These are phyloP conservation scores for Erynnis tages DNA, from an alignment of 2,888 invertebrate genomes.

Conservation along the genomic window DNA sequence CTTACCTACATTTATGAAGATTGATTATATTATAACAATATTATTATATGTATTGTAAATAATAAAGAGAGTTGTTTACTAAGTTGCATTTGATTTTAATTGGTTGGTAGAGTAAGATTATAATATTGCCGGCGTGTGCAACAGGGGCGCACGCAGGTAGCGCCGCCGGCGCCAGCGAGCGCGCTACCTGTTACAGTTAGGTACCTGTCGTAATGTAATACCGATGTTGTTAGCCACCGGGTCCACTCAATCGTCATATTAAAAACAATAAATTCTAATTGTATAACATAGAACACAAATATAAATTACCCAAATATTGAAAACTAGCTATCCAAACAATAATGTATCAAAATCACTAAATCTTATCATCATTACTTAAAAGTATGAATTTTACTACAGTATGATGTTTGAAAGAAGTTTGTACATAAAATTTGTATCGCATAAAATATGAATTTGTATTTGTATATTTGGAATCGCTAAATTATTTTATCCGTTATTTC, in stretches of 20 bases:
- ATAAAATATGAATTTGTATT: no score
- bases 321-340: no score
- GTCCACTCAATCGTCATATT: not conserved
- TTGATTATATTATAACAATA: slow-evolving; percentile 65
- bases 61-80: slow-evolving; percentile 77
- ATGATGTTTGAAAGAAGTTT: no score
- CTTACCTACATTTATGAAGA: slow-evolving; percentile 74
- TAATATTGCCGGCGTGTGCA: slow-evolving; percentile 1
- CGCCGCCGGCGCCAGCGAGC: slow-evolving; percentile 22
- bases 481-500: no score
- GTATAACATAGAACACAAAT: not conserved
- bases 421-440: no score
- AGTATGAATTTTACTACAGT: no score
- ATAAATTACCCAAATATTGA: no score
- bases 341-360: no score
- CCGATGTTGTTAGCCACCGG: not conserved
- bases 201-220: slow-evolving; percentile 29
- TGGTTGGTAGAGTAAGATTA: slow-evolving; percentile 56
- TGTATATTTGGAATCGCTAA: no score
- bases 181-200: slow-evolving; percentile 43
- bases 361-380: no score
- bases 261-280: not conserved
- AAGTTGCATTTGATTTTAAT: slow-evolving; percentile 58
- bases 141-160: slow-evolving; percentile 17
- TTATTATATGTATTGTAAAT: slow-evolving; percentile 70